Conservation (phyloP, 2,113 vertebrate genomes). For the Oceanodroma tethys region DNA sequence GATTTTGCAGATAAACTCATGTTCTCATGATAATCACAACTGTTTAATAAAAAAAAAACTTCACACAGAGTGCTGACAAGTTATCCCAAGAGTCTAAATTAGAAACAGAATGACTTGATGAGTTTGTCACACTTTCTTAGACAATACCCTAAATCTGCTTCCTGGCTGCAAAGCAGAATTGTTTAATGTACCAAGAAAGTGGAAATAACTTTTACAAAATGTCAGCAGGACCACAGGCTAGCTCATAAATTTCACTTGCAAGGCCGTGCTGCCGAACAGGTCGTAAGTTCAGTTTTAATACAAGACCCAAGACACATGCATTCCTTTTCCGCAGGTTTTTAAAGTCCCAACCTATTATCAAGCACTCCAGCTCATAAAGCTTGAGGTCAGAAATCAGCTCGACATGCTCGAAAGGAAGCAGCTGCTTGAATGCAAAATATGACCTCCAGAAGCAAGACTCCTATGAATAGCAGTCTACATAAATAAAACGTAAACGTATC, state of each 20-base stretch:
- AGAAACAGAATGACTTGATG: neutral
- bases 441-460: neutral
- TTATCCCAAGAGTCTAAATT: neutral
- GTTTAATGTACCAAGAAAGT: slow-evolving; percentile 1
- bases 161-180: neutral
- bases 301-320: neutral
- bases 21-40: neutral
- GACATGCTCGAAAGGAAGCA: neutral
- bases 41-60: neutral
- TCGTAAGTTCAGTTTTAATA: neutral
- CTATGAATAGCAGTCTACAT: neutral
- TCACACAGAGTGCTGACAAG: neutral
- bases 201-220: neutral
- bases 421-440: neutral
- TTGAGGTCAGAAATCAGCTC: neutral
- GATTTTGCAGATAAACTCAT: neutral
- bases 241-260: neutral
- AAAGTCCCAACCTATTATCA: neutral
- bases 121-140: neutral
- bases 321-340: neutral
- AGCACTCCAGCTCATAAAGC: neutral
- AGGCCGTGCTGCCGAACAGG: neutral
- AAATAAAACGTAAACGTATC: neutral
- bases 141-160: neutral
- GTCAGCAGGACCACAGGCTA: neutral